These are phyloP conservation scores for Pachyseris speciosa DNA, from an alignment of 64 coral and sea anemone species.

Conservation along the genomic window DNA sequence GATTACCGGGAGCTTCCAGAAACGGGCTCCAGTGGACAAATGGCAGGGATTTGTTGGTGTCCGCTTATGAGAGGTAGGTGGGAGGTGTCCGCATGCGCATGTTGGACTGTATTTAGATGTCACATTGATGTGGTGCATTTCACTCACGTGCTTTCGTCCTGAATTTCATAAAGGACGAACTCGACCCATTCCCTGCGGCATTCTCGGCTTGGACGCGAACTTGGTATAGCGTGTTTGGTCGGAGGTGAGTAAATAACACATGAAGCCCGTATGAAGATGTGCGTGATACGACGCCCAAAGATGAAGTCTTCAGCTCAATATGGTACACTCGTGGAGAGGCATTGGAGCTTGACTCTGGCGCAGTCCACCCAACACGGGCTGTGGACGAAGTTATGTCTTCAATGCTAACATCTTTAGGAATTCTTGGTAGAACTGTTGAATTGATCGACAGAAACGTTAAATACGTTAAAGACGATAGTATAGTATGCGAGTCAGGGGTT, in stretches of 20 bases:
- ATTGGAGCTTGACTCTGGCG: not conserved
- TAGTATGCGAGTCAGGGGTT: too few relatives aligned
- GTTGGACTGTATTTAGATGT: too few relatives aligned
- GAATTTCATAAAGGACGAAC: not conserved
- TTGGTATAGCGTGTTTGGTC: not conserved
- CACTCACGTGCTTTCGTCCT: slow-evolving; percentile 10
- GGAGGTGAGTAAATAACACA: not conserved
- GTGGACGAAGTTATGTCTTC: not conserved
- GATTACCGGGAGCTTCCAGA: too few relatives aligned
- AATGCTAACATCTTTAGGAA: not conserved
- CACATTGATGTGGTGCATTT: too few relatives aligned
- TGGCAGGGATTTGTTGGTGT: too few relatives aligned
- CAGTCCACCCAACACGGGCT: slow-evolving; percentile 2
- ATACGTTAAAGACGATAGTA: too few relatives aligned
- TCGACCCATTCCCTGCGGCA: slow-evolving; percentile 17
- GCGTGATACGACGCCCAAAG: not conserved
- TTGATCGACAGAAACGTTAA: not conserved
- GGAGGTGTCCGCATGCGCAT: too few relatives aligned
- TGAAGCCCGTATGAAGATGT: not conserved
- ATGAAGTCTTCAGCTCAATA: not conserved
- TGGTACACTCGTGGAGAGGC: not conserved
- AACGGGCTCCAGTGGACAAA: too few relatives aligned
- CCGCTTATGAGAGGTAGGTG: too few relatives aligned
- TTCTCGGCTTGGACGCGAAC: slow-evolving; percentile 35
- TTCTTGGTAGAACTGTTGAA: not conserved